Conservation (phyloP, 2,888 invertebrate species). For the Pardosa pseudoannulata region DNA sequence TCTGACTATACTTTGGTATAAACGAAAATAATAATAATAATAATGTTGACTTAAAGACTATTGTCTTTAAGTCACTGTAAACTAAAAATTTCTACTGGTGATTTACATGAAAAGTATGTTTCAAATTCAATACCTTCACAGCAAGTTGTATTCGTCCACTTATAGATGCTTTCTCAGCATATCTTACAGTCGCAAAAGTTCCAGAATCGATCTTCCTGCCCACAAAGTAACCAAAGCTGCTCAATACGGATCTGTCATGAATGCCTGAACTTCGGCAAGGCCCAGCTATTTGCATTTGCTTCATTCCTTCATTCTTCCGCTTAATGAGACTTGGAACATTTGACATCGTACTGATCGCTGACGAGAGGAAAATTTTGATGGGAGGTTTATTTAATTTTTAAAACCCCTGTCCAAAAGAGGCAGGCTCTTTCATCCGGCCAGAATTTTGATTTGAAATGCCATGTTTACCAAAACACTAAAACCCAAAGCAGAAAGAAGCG, state of each 20-base stretch:
- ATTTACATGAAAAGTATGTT: no score
- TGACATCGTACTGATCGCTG: slow-evolving; percentile 1
- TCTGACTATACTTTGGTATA: no score
- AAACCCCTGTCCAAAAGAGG: not conserved
- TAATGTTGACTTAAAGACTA: no score
- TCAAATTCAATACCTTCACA: slow-evolving; percentile 65
- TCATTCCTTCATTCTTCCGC: not conserved
- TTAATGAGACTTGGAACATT: not conserved
- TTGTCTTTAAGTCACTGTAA: no score
- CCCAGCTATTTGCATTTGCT: not conserved
- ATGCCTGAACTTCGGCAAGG: not conserved
- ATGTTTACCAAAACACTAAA: no score
- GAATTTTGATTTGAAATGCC: no score
- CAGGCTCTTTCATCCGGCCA: no score
- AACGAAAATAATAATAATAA: no score
- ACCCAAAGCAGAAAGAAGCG: no score
- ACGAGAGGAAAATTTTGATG: slow-evolving; percentile 3
- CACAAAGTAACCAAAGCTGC: slow-evolving; percentile 38
- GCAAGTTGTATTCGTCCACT: slow-evolving; percentile 25
- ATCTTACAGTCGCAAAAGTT: slow-evolving; percentile 59
- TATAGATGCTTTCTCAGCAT: slow-evolving; percentile 36
- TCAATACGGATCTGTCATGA: slow-evolving; percentile 7
- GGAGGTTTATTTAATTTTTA: not conserved
- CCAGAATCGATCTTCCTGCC: slow-evolving; percentile 66
- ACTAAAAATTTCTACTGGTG: no score